Percentiles rank a stretch among this genome's conserved stretches.
Conservation (phyloP, 2,888 invertebrate genomes). For the Deilephila porcellus region DNA sequence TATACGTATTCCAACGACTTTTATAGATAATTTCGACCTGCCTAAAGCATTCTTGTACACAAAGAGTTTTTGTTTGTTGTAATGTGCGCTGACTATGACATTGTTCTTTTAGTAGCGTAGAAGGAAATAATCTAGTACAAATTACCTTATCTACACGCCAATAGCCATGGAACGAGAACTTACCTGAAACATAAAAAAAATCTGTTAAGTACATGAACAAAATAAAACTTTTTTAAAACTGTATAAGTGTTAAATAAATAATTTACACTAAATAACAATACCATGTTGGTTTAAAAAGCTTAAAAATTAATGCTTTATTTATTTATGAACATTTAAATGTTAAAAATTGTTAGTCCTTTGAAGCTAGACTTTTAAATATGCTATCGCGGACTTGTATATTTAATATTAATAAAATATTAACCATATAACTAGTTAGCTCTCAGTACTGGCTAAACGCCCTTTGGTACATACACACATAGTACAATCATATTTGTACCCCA, state of each 20-base stretch:
- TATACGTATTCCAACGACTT: not conserved
- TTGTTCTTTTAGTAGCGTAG: not conserved
- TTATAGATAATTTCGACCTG: not conserved
- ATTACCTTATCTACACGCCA: conserved; percentile 14
- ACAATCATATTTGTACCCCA: too few species aligned
- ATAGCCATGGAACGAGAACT: conserved; percentile 29
- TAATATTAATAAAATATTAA: too few species aligned
- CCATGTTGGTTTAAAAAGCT: too few species aligned
- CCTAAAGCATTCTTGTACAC: not conserved
- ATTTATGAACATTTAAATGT: too few species aligned
- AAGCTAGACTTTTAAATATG: too few species aligned
- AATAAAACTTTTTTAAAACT: not conserved
- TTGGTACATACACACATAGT: too few species aligned
- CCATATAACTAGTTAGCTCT: too few species aligned
- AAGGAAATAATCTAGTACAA: conserved; percentile 3
- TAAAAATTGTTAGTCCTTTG: too few species aligned
- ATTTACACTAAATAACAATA: too few species aligned
- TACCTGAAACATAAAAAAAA: conserved; percentile 37
- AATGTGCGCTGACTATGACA: not conserved
- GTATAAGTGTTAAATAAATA: not conserved
- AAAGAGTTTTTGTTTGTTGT: not conserved
- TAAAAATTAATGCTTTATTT: too few species aligned
- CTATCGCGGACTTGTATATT: too few species aligned
- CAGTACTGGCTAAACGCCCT: too few species aligned
- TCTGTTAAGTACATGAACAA: conserved; percentile 8